These are phyloP conservation scores for Callionymus lyra DNA, from an alignment of 2,113 vertebrate genomes.

Conservation along the genomic window DNA sequence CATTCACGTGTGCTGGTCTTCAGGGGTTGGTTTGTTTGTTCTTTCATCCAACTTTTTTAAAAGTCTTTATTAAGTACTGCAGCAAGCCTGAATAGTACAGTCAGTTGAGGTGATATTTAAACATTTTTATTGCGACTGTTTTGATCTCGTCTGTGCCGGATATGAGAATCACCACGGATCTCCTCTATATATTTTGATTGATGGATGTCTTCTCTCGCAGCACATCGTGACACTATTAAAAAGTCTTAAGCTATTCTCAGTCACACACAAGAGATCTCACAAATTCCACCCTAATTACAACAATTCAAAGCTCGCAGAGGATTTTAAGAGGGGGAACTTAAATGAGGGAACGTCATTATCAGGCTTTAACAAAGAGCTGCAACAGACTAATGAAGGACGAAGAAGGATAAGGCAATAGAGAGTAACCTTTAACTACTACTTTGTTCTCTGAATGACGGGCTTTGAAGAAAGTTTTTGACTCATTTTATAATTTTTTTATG, in stretches of 20 bases:
- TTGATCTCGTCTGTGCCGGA: no score
- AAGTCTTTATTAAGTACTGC: no score
- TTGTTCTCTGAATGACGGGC: slow-evolving; percentile 29
- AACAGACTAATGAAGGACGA: slow-evolving; percentile 36
- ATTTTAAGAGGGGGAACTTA: slow-evolving; percentile 26
- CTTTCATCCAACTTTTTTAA: no score
- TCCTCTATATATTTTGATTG: no score
- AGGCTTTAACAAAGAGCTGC: slow-evolving; percentile 26
- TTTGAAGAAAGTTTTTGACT: slow-evolving; percentile 32
- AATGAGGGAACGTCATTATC: slow-evolving; percentile 37
- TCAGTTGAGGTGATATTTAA: no score
- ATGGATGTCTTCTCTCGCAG: not conserved
- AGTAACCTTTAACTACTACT: slow-evolving; percentile 14
- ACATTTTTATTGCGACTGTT: no score
- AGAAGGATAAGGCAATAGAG: slow-evolving; percentile 26
- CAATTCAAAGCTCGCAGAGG: slow-evolving; percentile 24
- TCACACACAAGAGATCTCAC: slow-evolving; percentile 10
- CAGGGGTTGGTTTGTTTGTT: no score
- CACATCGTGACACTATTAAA: not conserved
- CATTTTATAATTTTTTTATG: slow-evolving; percentile 4
- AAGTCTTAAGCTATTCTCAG: no score
- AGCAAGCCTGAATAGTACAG: no score
- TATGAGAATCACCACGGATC: no score
- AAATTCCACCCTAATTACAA: slow-evolving; percentile 25
- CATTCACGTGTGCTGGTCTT: no score